A percentile compares a stretch with the other conserved stretches of the same genome.
phyloP scores from a whole-genome alignment of 2,888 invertebrate genomes.

The Pachymerium ferrugineum region DNA sequence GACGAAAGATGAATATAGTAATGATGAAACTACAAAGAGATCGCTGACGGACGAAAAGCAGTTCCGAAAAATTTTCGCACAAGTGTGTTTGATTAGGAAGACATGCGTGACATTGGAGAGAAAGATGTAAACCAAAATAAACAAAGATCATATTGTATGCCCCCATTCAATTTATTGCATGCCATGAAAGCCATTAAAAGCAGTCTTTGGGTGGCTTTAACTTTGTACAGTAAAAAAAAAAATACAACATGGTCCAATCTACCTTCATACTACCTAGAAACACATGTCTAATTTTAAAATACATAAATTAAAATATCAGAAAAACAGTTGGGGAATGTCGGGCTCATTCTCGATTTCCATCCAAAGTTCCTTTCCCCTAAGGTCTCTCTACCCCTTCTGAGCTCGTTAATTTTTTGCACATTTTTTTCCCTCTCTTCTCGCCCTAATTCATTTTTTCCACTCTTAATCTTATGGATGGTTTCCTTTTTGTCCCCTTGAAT shows the following conservation, averaged over 20 bases:
- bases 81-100: neutral
- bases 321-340: neutral
- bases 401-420: slow-evolving; percentile 3
- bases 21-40: slow-evolving; percentile 11
- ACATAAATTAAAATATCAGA: neutral
- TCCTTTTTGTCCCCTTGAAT: neutral
- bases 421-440: neutral
- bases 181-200: neutral
- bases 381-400: neutral
- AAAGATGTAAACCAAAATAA: slow-evolving; percentile 7
- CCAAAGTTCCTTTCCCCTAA: neutral
- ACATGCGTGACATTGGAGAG: neutral
- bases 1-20: neutral
- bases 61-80: neutral
- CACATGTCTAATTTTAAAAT: neutral
- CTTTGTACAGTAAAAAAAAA: too few species aligned
- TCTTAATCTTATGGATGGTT: slow-evolving; percentile 19
- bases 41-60: neutral
- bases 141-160: slow-evolving; percentile 6
- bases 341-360: neutral
- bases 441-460: slow-evolving; percentile 6
- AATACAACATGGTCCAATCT: neutral
- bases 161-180: slow-evolving; percentile 6
- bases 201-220: neutral
- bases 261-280: neutral